These are phyloP conservation scores for Gadopsis marmoratus DNA, from an alignment of 2,797 vertebrate genomes.

Conservation along the genomic window DNA sequence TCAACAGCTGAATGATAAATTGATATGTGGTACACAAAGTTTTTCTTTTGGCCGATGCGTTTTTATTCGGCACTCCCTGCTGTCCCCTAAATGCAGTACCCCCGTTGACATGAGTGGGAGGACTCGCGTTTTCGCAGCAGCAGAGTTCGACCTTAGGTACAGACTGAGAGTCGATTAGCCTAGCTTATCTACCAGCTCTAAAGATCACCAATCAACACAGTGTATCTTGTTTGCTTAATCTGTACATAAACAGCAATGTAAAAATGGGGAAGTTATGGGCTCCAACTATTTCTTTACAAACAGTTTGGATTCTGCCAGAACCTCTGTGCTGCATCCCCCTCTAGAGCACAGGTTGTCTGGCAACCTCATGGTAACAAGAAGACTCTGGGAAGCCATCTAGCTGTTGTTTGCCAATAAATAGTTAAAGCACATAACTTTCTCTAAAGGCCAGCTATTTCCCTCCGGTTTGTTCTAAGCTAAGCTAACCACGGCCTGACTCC, in stretches of 20 bases:
- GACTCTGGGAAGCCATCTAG: not conserved
- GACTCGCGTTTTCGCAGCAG: too few species aligned
- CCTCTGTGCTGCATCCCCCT: not conserved
- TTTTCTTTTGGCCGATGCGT: too few species aligned
- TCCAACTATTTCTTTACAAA: not conserved
- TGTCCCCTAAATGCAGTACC: too few species aligned
- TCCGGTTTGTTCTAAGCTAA: not conserved
- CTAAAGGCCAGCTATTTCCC: not conserved
- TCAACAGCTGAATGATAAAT: too few species aligned
- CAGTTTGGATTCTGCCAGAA: not conserved
- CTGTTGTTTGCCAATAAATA: not conserved
- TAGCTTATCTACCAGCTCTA: too few species aligned
- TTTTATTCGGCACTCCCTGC: too few species aligned
- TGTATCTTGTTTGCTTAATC: not conserved
- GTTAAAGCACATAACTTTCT: not conserved
- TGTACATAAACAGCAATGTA: not conserved
- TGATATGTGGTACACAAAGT: too few species aligned
- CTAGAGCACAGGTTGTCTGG: not conserved
- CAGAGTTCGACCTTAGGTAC: too few species aligned
- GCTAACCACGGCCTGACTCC: not conserved
- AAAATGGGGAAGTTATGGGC: not conserved
- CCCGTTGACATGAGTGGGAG: too few species aligned
- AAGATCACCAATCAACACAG: not conserved
- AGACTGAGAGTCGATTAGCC: too few species aligned
- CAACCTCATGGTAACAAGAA: not conserved